Base-by-base conservation (phyloP, 2,888 invertebrate species). In the Athalia circularis region DNA sequence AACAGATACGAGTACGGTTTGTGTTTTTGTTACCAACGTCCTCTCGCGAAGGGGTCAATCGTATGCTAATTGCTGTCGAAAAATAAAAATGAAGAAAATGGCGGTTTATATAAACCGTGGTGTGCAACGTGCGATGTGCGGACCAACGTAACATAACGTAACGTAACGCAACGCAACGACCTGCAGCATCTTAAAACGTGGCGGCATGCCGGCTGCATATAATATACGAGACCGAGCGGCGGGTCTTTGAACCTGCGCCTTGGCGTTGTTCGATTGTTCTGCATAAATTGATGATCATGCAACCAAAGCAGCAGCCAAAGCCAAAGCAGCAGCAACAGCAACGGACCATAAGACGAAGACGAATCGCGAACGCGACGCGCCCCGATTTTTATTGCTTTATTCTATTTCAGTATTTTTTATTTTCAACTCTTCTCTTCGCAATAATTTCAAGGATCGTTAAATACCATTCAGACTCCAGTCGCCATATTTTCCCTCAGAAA, bases 191-290 rank as follows among this genome's bases (percentile, higher is more conserved):
- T 29, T 29, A 29, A 29, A 45, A 72, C 59, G 57, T 57, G 70
- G 70, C 70, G 70, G 70, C 15, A 72, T 59, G 15, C 59, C 47
- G 57, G 70, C 59, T 72, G 70, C 70, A 59, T 57, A 72, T 72
- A 72, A 72, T 72, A 59, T 72, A 72, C 77, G 70, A 79, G 77
- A 64, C 70, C 64, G 54, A 52, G 77, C 70, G 61, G 75, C 78
- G 79, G 80, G 81, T 81, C 81, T 81, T 81, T 81, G 81, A 81
- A 81, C 81, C 80, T 78, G 81, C 81, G 77, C 5, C 82, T 57
- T 45, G 81, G 65, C 87, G 86, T 87, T 87, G 88, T 88, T 89
- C 89, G 88, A 89, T 90, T 88, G 89, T 89, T 89, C 89, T 89
- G 89, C 89, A 90, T 90, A 90, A 90, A 89, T 89, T 90, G 88